Percentiles rank a stretch among this genome's conserved stretches.
Conservation (phyloP, 2,888 invertebrate genomes). For the Julus scanicus region DNA sequence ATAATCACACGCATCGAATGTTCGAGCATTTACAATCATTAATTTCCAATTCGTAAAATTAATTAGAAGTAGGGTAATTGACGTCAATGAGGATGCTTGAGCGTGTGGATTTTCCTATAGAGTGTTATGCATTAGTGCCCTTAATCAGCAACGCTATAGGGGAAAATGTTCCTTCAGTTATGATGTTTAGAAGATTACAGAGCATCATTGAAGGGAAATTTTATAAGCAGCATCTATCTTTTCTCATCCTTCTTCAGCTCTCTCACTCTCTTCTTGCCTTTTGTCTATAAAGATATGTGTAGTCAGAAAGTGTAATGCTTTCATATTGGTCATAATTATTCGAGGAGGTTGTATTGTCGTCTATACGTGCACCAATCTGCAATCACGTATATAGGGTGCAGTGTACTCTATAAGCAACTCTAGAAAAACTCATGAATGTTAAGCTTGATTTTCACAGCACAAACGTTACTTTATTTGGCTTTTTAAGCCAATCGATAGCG, state of each 20-base stretch:
- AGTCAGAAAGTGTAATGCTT: constrained; percentile 34
- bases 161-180: constrained; percentile 36
- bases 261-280: not conserved
- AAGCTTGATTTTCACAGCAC: constrained; percentile 47
- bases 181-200: constrained; percentile 30
- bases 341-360: not conserved
- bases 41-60: constrained; percentile 40
- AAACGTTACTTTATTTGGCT: constrained; percentile 48
- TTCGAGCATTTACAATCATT: constrained; percentile 39
- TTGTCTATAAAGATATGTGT: constrained; percentile 21
- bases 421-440: constrained; percentile 38
- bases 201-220: constrained; percentile 26
- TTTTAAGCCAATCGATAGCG: constrained; percentile 50
- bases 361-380: not conserved
- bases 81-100: constrained; percentile 22
- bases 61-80: constrained; percentile 44
- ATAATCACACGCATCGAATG: constrained; percentile 43
- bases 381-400: not conserved
- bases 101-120: not conserved
- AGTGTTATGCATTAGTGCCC: constrained; percentile 27
- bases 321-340: constrained; percentile 26
- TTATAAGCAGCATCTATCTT: constrained; percentile 23
- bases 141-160: constrained; percentile 20
- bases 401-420: not conserved
- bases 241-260: constrained; percentile 1